Conservation (phyloP, 2,113 vertebrate species). For the Cyprinus carpio region DNA sequence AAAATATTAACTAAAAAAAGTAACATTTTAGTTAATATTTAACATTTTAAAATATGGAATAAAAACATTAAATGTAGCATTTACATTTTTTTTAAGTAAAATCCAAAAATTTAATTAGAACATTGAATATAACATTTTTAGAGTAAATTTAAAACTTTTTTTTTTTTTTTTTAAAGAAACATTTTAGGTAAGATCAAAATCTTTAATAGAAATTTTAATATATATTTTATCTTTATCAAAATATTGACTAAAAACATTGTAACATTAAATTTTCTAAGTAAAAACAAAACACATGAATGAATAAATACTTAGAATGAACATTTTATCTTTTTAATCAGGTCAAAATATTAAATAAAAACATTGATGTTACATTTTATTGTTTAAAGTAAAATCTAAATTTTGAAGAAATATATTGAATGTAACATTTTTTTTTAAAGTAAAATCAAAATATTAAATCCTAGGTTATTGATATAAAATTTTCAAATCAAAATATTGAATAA, state of each 20-base stretch:
- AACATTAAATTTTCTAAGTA: background rate
- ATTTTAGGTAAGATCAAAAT: no score
- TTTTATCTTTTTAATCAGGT: no score
- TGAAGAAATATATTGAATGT: background rate
- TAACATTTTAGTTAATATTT: no score
- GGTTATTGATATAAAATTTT: no score
- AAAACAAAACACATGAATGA: background rate
- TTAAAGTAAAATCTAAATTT: background rate
- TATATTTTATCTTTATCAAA: background rate
- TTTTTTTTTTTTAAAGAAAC: no score
- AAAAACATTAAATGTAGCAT: no score
- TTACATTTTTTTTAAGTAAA: no score
- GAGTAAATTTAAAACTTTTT: no score
- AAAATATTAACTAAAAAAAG: no score
- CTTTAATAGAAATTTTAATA: no score
- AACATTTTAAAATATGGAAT: background rate
- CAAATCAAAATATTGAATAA: background rate
- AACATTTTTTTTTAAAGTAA: background rate
- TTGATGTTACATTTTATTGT: background rate
- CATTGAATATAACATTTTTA: no score
- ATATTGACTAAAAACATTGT: background rate
- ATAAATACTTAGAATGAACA: background rate
- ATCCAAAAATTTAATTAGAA: no score
- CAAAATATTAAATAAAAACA: background rate
- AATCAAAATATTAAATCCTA: background rate